Evolutionary conservation across 2,797 vertebrate species (phyloP), one percentile per base, ranked within the genome.

Genomic region (Gobio occitaniae): DNA sequence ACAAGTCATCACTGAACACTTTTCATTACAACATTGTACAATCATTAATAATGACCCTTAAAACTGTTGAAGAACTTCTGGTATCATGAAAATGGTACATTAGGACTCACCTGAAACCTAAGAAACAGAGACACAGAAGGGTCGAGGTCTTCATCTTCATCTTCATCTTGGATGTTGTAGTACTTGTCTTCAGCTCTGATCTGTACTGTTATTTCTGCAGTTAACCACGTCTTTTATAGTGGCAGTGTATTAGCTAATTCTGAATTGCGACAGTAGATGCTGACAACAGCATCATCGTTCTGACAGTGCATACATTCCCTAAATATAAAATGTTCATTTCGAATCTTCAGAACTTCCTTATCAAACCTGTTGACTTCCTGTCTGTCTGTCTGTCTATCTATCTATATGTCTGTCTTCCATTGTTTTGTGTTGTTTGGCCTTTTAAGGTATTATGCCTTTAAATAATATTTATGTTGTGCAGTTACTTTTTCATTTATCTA

Each of bases 81-180:
- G 10, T 69, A 54, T 70, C 11, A 13, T 52, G 17, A 3, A 17
- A 70, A 68, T 69, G n/a, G 19, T 2, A 15, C 7, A n/a, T 44
- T 25, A 82, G 54, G 11, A 9, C 70, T 82, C 54, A 82, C 80
- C 80, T 74, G 7, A 63, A 50, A 4, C 56, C 9, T 74, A 82
- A 36, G 44, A 63, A 74, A 38, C 70, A 63, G 2, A 82, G 25
- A n/a, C 36, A 44, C 38, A 82, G 44, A 61, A 82, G 38, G 47
- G 70, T 36, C 0, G 29, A 10, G 6, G 25, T 82, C 56, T 32
- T 82, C 80, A 82, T 82, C 13, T 15, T 82, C 25, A 25, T 25
- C 25, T 25, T 25, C 25, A 25, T 72, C n/a, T 32, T 74, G 70
- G 44, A 63, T 82, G 25, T 74, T 72, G 68, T 10, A 16, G 65